Percentiles rank a stretch among this genome's conserved stretches.
Evolutionary conservation across 2,113 vertebrate genomes (phyloP).

Genomic region (Nothoprocta pentlandii): DNA sequence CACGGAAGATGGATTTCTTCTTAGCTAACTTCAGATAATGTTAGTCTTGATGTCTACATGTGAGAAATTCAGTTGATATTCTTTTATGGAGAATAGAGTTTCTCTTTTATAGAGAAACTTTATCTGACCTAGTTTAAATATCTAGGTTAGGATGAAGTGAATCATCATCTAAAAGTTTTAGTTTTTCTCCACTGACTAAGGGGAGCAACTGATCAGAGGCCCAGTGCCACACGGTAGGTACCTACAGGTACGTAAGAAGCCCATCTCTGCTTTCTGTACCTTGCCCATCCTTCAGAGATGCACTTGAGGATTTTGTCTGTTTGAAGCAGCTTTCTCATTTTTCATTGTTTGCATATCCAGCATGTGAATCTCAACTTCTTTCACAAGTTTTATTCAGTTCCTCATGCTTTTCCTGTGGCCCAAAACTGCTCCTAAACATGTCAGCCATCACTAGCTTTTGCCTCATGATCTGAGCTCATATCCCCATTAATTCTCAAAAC

Average conservation of each 20-base stretch:
- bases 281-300: not conserved
- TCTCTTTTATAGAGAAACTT: not conserved
- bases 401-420: not conserved
- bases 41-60: not conserved
- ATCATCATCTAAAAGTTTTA: not conserved
- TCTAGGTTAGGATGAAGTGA: not conserved
- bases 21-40: not conserved
- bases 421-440: not conserved
- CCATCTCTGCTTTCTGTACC: not conserved
- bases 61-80: not conserved
- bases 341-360: not conserved
- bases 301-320: not conserved
- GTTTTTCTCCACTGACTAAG: not conserved
- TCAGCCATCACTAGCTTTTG: not conserved
- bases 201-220: not conserved
- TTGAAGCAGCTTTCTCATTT: not conserved
- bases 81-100: not conserved
- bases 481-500: not conserved
- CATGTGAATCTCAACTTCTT: not conserved
- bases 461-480: not conserved
- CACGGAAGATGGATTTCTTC: not conserved
- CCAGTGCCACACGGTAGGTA: not conserved
- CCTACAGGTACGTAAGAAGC: not conserved
- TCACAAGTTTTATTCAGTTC: not conserved
- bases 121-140: not conserved